These are phyloP conservation scores for Sterrhoptilus dennistouni DNA, from an alignment of 2,113 vertebrate genomes.

Conservation along the genomic window DNA sequence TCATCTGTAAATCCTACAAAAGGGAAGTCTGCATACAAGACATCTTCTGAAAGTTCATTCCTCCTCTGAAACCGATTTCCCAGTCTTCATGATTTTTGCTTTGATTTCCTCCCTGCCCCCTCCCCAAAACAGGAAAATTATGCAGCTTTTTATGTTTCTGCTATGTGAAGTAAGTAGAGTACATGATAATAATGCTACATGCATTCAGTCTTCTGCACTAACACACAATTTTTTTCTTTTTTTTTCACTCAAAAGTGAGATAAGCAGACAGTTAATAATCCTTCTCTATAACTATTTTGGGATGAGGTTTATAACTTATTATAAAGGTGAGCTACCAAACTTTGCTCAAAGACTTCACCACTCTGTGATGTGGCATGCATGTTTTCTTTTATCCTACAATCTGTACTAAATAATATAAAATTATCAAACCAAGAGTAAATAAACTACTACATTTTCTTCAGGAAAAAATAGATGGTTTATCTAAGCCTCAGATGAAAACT, in stretches of 20 bases:
- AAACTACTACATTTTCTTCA: neutral
- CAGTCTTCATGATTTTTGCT: neutral
- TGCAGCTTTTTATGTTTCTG: neutral
- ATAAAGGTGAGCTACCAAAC: neutral
- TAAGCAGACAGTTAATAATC: neutral
- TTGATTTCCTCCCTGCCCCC: fast-evolving
- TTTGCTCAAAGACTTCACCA: neutral
- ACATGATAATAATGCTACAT: neutral
- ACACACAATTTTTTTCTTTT: neutral
- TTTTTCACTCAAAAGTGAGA: neutral
- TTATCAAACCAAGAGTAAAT: neutral
- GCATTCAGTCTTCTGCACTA: neutral
- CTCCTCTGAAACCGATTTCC: neutral
- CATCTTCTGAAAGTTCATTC: neutral
- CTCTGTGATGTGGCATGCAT: neutral
- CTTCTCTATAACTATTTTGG: neutral
- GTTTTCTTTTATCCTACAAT: neutral
- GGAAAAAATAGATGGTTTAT: neutral
- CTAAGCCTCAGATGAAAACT: neutral
- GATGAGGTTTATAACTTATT: neutral
- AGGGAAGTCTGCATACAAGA: neutral
- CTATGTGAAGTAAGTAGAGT: neutral
- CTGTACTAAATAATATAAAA: neutral
- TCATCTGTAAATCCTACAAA: neutral
- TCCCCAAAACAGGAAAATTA: neutral